Evolutionary conservation across 2,113 vertebrate species (phyloP).

Genomic region (Takifugu flavidus): DNA sequence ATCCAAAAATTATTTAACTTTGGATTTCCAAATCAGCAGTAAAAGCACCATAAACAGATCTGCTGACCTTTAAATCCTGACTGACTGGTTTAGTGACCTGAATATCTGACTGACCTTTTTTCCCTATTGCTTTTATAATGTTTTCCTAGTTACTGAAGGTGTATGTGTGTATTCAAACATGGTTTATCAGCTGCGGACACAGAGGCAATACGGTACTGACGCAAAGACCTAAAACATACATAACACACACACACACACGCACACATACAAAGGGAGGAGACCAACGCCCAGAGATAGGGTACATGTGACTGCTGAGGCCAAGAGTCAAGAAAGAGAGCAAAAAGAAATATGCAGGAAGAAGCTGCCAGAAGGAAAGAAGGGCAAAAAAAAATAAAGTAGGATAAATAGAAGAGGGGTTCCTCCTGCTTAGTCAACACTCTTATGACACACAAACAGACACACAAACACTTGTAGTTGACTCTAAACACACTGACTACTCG

Average conservation of each 20-base stretch:
- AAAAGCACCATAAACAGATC: neutral
- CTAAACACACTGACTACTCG: neutral
- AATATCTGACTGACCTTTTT: constrained; percentile 9
- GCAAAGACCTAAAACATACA: constrained; percentile 27
- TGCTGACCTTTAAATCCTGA: neutral
- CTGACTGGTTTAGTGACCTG: constrained; percentile 4
- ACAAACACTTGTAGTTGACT: constrained; percentile 11
- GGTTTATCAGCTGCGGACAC: constrained; percentile 32
- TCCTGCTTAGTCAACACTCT: constrained; percentile 53
- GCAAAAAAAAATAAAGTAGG: constrained; percentile 29
- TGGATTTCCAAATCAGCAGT: constrained; percentile 7
- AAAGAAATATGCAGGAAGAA: constrained; percentile 36
- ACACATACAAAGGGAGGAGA: constrained; percentile 8
- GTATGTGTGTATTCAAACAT: constrained; percentile 9
- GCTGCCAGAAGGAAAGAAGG: constrained; percentile 36
- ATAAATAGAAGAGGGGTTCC: constrained; percentile 56
- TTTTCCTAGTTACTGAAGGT: constrained; percentile 2
- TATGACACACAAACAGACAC: constrained; percentile 22
- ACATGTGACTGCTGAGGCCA: constrained; percentile 2
- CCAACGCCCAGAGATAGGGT: constrained; percentile 38
- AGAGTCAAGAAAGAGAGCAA: neutral
- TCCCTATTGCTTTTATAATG: constrained; percentile 2
- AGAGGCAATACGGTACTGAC: constrained; percentile 6
- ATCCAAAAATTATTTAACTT: neutral
- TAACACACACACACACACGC: neutral